Base-by-base conservation (phyloP, 2,888 invertebrate genomes). In the Eretmocerus hayati region DNA sequence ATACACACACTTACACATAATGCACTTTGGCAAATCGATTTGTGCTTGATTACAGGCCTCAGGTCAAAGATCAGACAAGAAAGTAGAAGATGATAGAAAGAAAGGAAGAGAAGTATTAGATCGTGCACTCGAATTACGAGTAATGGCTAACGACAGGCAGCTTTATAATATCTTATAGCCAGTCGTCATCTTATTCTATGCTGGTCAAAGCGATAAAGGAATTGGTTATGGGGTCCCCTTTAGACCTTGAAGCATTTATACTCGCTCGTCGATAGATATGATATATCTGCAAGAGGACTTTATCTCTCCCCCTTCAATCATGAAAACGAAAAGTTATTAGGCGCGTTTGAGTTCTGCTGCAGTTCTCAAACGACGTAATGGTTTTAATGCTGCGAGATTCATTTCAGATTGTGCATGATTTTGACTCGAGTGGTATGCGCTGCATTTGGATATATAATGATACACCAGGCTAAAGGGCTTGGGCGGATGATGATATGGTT, bases 41-140 rank as follows among this genome's bases (percentile, higher is more conserved):
- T 44, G 32, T 57, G 62, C 56, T 62, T 58, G 63, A 66, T 65
- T 64, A 59, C 55, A 61, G 61, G 46, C 53, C 31, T 20, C 43
- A 32, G 52, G 52, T 48, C 52, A 49, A 52, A 52, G 48, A 52
- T 52, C 48, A 42, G 8, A 26, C 8, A 26, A 9, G 26, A n/a
- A n/a, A n/a, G n/a, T n/a, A n/a, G n/a, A n/a, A n/a, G n/a, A n/a
- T n/a, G n/a, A n/a, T n/a, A n/a, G n/a, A n/a, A n/a, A n/a, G n/a
- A n/a, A n/a, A n/a, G n/a, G n/a, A n/a, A n/a, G n/a, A n/a, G n/a
- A n/a, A n/a, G n/a, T n/a, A n/a, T n/a, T n/a, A 11, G 26, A 11
- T 6, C 26, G 11, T 26, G 11, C 1, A 26, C 8, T 1, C 26
- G 26, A 26, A 26, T 26, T 11, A 11, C 26, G 6, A 11, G 26